phyloP scores from a whole-genome alignment of 2,888 invertebrate species.

The Blastobasis lacticolella region DNA sequence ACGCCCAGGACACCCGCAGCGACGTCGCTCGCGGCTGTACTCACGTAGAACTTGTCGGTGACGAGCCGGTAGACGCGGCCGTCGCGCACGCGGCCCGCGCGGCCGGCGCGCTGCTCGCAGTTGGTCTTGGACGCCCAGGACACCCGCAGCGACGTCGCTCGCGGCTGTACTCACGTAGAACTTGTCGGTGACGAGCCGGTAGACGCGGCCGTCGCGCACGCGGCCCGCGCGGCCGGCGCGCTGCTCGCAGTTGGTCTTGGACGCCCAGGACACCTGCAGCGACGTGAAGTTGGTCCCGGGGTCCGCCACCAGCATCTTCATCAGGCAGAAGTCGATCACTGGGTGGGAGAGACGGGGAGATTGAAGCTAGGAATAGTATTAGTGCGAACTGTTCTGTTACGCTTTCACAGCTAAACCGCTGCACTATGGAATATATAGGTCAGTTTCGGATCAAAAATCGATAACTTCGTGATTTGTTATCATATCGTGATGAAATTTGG shows the following conservation, averaged over 20 bases:
- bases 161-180: conserved; percentile 77
- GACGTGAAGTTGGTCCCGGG: conserved; percentile 84
- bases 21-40: conserved; percentile 78
- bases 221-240: conserved; percentile 93
- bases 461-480: too few relatives aligned
- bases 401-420: too few relatives aligned
- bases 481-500: too few relatives aligned
- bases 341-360: conserved; percentile 18
- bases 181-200: conserved; percentile 80
- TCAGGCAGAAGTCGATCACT: conserved; percentile 96
- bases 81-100: conserved; percentile 90
- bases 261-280: conserved; percentile 89
- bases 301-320: conserved; percentile 87
- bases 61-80: conserved; percentile 91
- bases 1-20: conserved; percentile 89
- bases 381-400: too few relatives aligned
- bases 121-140: conserved; percentile 93
- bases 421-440: too few relatives aligned
- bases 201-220: conserved; percentile 88
- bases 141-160: conserved; percentile 82
- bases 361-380: too few relatives aligned
- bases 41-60: conserved; percentile 76
- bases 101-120: conserved; percentile 91
- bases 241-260: conserved; percentile 91
- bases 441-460: too few relatives aligned